Evolutionary conservation across 2,113 vertebrate species (phyloP).

Genomic region (Turdus rufiventris): DNA sequence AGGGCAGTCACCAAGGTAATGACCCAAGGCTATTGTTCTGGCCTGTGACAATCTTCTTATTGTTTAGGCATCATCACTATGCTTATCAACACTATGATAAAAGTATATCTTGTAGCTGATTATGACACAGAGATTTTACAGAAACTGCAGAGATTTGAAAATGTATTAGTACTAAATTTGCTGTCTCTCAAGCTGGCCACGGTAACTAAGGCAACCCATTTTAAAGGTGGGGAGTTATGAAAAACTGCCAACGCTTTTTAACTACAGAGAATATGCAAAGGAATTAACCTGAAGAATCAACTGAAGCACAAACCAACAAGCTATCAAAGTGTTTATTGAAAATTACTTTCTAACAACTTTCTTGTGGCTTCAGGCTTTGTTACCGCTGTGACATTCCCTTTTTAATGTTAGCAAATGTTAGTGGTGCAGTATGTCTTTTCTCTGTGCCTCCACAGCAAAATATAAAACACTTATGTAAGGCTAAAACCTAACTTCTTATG

Average conservation of each 20-base stretch:
- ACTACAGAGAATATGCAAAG: neutral
- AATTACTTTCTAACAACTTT: neutral
- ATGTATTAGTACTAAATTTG: constrained; percentile 45
- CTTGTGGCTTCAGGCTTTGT: neutral
- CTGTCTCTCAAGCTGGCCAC: constrained; percentile 27
- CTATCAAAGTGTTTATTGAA: neutral
- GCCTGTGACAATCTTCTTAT: neutral
- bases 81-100: neutral
- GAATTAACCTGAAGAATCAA: neutral
- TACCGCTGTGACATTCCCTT: neutral
- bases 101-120: neutral
- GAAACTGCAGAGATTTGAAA: constrained; percentile 24
- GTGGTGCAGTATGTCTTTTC: neutral
- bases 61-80: neutral
- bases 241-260: constrained; percentile 34
- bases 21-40: neutral
- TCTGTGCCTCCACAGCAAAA: neutral
- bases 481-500: neutral
- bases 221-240: constrained; percentile 26
- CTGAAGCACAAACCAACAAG: neutral
- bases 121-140: neutral
- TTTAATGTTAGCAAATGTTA: neutral
- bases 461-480: neutral
- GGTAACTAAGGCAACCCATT: constrained; percentile 58
- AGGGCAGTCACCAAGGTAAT: neutral